Percentiles rank a stretch among this genome's conserved stretches.
These are phyloP conservation scores for Agrotis puta DNA, from an alignment of 2,888 invertebrate species.

Conservation along the genomic window DNA sequence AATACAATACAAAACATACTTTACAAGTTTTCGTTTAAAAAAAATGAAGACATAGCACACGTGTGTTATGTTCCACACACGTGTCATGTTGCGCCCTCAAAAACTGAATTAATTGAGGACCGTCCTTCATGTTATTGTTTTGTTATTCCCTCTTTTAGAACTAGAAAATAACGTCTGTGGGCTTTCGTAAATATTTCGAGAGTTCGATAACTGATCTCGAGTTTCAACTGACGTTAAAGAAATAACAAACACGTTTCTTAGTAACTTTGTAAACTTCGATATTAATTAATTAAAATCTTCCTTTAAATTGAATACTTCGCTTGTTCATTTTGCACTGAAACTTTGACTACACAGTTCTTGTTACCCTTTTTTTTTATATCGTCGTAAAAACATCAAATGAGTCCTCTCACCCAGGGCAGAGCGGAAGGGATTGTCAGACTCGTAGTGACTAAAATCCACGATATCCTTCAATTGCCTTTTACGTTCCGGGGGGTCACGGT, in stretches of 20 bases:
- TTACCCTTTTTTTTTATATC: too few species aligned
- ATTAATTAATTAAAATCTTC: not conserved
- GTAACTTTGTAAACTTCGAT: not conserved
- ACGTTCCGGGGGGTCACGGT: too few species aligned
- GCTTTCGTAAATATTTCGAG: not conserved
- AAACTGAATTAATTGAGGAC: not conserved
- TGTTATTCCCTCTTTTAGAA: not conserved
- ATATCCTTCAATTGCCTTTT: too few species aligned
- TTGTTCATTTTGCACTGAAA: slow-evolving; percentile 2
- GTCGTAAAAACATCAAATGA: too few species aligned
- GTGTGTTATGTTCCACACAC: not conserved
- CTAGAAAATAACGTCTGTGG: not conserved
- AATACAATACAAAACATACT: not conserved
- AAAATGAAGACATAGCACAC: not conserved
- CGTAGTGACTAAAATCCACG: too few species aligned
- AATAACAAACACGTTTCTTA: not conserved
- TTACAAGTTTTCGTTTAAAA: slow-evolving; percentile 1
- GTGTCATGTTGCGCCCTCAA: not conserved
- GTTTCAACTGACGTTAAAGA: not conserved
- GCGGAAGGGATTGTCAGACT: too few species aligned
- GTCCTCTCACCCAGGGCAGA: too few species aligned
- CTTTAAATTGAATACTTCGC: not conserved
- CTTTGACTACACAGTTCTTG: not conserved
- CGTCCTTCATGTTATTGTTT: too few species aligned
- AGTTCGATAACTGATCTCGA: not conserved